phyloP scores from a whole-genome alignment of 2,113 vertebrate species.

The Nannobrachium achirus region DNA sequence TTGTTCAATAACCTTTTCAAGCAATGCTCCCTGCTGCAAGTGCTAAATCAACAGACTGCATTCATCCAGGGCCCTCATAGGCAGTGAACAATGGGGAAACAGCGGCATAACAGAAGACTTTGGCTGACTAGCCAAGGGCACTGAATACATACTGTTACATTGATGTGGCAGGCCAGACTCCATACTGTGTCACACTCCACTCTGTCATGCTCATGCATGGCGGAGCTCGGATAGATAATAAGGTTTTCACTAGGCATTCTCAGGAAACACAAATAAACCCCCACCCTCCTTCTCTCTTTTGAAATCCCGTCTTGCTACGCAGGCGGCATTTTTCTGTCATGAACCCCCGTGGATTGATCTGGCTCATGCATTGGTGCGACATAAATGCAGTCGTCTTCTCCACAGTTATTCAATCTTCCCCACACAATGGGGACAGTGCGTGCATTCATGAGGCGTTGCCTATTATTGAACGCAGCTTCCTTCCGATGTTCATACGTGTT shows the following conservation, averaged over 20 bases:
- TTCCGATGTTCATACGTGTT: slow-evolving; percentile 36
- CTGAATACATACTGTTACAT: slow-evolving; percentile 22
- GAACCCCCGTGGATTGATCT: slow-evolving; percentile 14
- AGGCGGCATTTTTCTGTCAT: slow-evolving; percentile 10
- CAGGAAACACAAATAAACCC: slow-evolving; percentile 12
- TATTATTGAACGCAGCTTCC: slow-evolving; percentile 49
- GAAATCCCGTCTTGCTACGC: slow-evolving; percentile 23
- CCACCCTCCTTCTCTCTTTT: slow-evolving; percentile 3
- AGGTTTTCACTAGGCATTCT: slow-evolving; percentile 27
- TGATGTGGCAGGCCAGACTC: slow-evolving; percentile 8
- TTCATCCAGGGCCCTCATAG: slow-evolving; percentile 20
- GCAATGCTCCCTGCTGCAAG: background rate
- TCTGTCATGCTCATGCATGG: slow-evolving; percentile 6
- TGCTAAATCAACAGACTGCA: slow-evolving; percentile 1
- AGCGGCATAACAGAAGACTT: slow-evolving; percentile 4
- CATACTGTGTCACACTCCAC: slow-evolving; percentile 17
- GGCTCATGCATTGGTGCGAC: slow-evolving; percentile 26
- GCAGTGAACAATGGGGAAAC: background rate
- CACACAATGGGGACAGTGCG: slow-evolving; percentile 34
- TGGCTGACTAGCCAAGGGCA: background rate
- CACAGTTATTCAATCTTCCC: slow-evolving; percentile 41
- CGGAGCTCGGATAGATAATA: slow-evolving; percentile 10
- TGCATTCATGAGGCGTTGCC: slow-evolving; percentile 41
- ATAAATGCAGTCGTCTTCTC: slow-evolving; percentile 40
- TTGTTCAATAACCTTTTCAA: background rate